Base-by-base conservation (phyloP, 1,140 invertebrate species). In the Papilio xuthus region DNA sequence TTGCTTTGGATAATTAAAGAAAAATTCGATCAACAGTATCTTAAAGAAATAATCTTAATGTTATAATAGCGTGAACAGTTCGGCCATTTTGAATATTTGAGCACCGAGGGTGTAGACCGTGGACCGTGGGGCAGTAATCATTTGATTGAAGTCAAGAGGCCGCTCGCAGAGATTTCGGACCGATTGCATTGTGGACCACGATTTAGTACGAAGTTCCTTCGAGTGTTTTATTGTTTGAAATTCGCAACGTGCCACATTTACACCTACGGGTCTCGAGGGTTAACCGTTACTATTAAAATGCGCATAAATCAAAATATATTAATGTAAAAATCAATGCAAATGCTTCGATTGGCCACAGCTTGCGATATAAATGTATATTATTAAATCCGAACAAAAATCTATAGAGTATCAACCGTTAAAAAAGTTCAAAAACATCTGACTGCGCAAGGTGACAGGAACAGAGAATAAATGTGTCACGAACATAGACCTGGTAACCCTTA, bases 121-220 rank as follows among this genome's bases (percentile, higher is more conserved):
- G 81, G 89, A 90, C 90, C 87, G 86, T 90, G 82, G 89, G 89
- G 89, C 89, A 92, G 89, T 93, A 93, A 94, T 93, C 92, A 90
- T 89, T 93, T 94, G 91, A 94, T 94, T 93, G 91, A 85, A 94
- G 91, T 94, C 90, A 91, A 94, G 92, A 92, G 92, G 90, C 83
- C 81, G 88, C 92, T 89, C 86, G 88, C 89, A 89, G 91, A 90
- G 91, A 91, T 90, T 88, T 82, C 86, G 81, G 77, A 81, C 83
- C 85, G 81, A 85, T 81, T 83, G 85, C 86, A 90, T 93, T 90
- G 88, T 93, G 81, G 63, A 74, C 70, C 78, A 74, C 88, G 87
- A 79, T 88, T 87, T 88, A 86, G 86, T 79, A 85, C 79, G 78
- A 81, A 84, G 81, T 76, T 82, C 79, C 80, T 76, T 87, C 84